Conservation (phyloP, 2,113 vertebrate genomes). For the Larimichthys crocea region DNA sequence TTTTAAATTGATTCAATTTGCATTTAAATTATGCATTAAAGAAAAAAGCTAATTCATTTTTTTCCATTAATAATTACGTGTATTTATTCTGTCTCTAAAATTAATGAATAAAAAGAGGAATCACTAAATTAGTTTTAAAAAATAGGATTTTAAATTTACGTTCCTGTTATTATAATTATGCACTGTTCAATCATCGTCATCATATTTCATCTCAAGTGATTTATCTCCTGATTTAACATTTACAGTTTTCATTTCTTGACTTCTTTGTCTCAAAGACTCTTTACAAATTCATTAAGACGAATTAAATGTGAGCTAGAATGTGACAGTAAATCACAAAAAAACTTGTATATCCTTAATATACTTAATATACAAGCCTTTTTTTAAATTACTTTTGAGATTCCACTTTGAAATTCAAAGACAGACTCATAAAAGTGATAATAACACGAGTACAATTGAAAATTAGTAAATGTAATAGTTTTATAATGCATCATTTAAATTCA, state of each 20-base stretch:
- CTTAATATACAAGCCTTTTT: no score
- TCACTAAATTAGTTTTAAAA: neutral
- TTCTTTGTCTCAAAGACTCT: neutral
- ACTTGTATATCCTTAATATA: no score
- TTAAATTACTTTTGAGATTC: no score
- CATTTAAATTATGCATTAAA: slow-evolving; percentile 1
- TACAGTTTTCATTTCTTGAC: neutral
- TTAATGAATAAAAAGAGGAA: neutral
- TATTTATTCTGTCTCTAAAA: neutral
- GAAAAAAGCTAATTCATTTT: neutral
- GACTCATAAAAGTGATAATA: no score
- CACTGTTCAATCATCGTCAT: neutral
- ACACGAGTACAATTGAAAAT: no score
- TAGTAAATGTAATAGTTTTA: no score
- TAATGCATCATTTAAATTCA: no score
- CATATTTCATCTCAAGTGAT: neutral
- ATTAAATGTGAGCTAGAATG: neutral
- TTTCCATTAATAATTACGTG: neutral
- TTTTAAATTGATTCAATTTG: neutral
- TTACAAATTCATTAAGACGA: neutral
- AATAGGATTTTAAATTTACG: neutral
- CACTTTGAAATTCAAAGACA: no score
- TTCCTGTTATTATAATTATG: neutral
- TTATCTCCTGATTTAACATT: neutral
- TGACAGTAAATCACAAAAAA: no score